phyloP scores from a whole-genome alignment of 2,888 invertebrate species.

The Euplexia lucipara region DNA sequence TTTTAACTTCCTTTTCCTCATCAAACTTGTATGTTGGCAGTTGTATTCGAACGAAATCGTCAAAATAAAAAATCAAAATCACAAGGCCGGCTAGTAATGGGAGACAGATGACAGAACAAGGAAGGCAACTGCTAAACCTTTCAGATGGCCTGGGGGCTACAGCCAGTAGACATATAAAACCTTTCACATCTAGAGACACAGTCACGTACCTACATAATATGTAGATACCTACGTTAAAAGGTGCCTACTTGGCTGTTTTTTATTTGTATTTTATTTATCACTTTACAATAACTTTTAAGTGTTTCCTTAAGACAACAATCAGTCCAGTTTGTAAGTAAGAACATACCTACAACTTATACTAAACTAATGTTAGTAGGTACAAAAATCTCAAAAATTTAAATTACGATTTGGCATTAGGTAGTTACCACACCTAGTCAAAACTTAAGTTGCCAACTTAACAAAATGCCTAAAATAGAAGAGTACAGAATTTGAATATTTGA shows the following conservation, averaged over 20 bases:
- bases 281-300: too few relatives aligned
- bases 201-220: too few relatives aligned
- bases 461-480: too few relatives aligned
- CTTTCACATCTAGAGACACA: constrained; percentile 24
- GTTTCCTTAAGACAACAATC: too few relatives aligned
- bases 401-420: too few relatives aligned
- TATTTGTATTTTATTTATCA: constrained; percentile 6
- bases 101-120: constrained; percentile 6
- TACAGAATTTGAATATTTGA: too few relatives aligned
- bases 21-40: neutral
- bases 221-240: neutral
- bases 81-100: constrained; percentile 10
- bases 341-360: too few relatives aligned
- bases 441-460: too few relatives aligned
- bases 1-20: constrained; percentile 19
- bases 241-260: constrained; percentile 7
- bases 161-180: constrained; percentile 15
- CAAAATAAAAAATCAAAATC: constrained; percentile 13
- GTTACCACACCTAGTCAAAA: too few relatives aligned
- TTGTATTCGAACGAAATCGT: constrained; percentile 9
- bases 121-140: constrained; percentile 26
- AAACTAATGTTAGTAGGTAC: too few relatives aligned
- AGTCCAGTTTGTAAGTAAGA: too few relatives aligned
- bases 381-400: too few relatives aligned
- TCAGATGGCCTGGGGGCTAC: constrained; percentile 5